A percentile compares a stretch with the other conserved stretches of the same genome.
Evolutionary conservation across 2,113 vertebrate species (phyloP).

Genomic region (Zootoca vivipara): DNA sequence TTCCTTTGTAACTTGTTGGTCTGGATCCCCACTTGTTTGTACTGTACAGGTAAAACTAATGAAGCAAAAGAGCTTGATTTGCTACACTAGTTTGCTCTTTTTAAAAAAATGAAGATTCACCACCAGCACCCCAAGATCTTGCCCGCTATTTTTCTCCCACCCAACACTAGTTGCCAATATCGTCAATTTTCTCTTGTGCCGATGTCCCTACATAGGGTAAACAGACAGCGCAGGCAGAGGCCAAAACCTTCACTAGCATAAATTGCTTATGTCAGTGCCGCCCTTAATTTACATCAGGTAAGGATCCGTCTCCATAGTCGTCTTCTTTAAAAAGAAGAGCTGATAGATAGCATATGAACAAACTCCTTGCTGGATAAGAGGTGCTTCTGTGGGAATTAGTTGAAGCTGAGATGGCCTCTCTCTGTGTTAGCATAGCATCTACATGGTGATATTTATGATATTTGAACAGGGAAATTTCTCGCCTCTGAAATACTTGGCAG

Average conservation of each 20-base stretch:
- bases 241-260: not conserved
- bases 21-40: not conserved
- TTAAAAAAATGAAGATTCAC: not conserved
- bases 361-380: constrained; percentile 6
- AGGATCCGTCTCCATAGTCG: not conserved
- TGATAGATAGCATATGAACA: constrained; percentile 20
- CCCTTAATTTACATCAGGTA: constrained; percentile 3
- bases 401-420: not conserved
- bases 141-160: not conserved
- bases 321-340: not conserved
- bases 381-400: constrained; percentile 26
- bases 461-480: constrained; percentile 33
- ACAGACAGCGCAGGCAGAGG: too few relatives aligned
- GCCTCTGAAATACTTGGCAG: constrained; percentile 12
- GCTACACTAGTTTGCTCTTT: not conserved
- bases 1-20: not conserved
- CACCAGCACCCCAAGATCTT: not conserved
- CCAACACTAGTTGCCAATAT: not conserved
- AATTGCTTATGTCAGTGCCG: not conserved
- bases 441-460: constrained; percentile 33
- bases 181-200: not conserved
- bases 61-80: not conserved
- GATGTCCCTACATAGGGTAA: too few relatives aligned
- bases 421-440: not conserved
- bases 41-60: not conserved